Conservation (phyloP, 2,797 vertebrate species). For the Pseudochromis fuscus region DNA sequence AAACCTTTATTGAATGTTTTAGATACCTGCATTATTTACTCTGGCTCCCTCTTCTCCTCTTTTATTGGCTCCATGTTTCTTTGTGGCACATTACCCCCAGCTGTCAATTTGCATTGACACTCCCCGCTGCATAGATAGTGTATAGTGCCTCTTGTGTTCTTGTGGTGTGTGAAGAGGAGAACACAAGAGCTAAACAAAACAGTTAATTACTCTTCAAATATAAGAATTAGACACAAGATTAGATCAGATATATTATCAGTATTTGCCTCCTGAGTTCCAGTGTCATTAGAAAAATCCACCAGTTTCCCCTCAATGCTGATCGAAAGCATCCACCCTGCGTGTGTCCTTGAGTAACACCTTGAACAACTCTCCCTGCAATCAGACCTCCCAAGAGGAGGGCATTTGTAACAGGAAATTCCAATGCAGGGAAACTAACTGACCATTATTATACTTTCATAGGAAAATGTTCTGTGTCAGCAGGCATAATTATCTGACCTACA, state of each 20-base stretch:
- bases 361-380: conserved; percentile 43
- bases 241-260: neutral
- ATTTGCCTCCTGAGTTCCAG: neutral
- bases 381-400: conserved; percentile 38
- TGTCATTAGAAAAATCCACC: neutral
- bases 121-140: conserved; percentile 14
- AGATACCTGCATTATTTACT: conserved; percentile 23
- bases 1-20: conserved; percentile 36
- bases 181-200: conserved; percentile 8
- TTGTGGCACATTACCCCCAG: conserved; percentile 23
- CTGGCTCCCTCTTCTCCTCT: conserved; percentile 10
- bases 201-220: neutral
- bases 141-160: conserved; percentile 5
- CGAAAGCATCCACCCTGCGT: conserved; percentile 24
- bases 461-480: conserved; percentile 58
- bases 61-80: conserved; percentile 27
- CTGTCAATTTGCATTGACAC: conserved; percentile 30
- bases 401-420: conserved; percentile 52
- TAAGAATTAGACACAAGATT: neutral
- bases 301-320: neutral
- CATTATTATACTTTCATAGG: conserved; percentile 50
- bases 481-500: conserved; percentile 54
- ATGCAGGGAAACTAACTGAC: conserved; percentile 38
- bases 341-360: conserved; percentile 56
- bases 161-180: neutral